phyloP scores from a whole-genome alignment of 2,797 vertebrate genomes.

The Phataginus tricuspis region DNA sequence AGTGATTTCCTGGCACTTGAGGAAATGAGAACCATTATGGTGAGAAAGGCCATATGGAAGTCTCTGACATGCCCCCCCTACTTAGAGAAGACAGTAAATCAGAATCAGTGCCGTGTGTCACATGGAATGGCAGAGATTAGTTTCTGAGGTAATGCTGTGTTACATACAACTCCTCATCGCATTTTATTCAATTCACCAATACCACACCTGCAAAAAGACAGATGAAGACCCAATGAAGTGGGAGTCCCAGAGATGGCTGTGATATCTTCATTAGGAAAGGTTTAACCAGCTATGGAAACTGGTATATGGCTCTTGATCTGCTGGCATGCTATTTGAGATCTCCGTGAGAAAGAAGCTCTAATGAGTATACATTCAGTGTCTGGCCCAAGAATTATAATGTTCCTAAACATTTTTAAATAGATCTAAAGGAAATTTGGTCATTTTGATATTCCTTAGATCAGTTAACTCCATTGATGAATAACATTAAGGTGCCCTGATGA shows the following conservation, averaged over 20 bases:
- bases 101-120: neutral
- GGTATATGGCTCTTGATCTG: neutral
- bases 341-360: neutral
- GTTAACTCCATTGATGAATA: neutral
- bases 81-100: neutral
- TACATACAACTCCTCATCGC: neutral
- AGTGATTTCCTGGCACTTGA: neutral
- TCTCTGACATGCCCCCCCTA: neutral
- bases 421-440: neutral
- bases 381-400: neutral
- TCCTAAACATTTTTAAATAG: neutral
- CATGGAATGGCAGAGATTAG: neutral
- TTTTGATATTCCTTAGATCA: neutral
- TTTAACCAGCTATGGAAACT: conserved; percentile 20
- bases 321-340: neutral
- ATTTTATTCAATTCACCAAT: neutral
- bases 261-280: neutral
- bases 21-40: neutral
- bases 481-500: neutral
- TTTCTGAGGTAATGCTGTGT: neutral
- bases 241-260: neutral
- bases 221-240: neutral
- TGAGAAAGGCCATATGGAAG: neutral
- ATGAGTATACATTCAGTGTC: neutral
- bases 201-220: neutral